These are phyloP conservation scores for Triplophysa bombifrons DNA, from an alignment of 2,797 vertebrate genomes.

Conservation along the genomic window DNA sequence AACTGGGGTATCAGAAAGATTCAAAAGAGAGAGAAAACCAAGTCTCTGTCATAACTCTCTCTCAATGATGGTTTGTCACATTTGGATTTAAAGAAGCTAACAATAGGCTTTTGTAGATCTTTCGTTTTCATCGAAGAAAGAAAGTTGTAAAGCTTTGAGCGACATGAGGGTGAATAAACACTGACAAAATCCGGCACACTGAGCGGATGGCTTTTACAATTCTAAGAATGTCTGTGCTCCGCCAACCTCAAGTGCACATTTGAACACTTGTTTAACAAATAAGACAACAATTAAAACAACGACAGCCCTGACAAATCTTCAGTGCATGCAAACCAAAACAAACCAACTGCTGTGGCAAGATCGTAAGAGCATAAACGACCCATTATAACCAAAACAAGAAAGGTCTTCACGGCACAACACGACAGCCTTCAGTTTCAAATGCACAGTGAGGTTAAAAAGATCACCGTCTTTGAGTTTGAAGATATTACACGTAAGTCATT, in stretches of 20 bases:
- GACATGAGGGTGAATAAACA: not conserved
- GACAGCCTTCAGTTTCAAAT: not conserved
- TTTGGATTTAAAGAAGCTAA: not conserved
- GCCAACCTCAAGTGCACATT: constrained; percentile 53
- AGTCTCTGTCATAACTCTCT: too few relatives aligned
- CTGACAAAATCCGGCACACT: constrained; percentile 4
- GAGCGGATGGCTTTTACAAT: not conserved
- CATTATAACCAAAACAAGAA: constrained; percentile 12
- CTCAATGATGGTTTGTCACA: not conserved
- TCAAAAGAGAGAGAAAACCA: not conserved
- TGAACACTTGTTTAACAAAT: constrained; percentile 57
- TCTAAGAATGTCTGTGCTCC: constrained; percentile 26
- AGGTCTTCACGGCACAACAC: not conserved
- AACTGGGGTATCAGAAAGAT: constrained; percentile 34
- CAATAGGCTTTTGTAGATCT: not conserved
- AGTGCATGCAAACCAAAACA: constrained; percentile 22
- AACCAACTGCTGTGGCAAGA: constrained; percentile 29
- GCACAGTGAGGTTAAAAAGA: not conserved
- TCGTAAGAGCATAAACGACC: not conserved
- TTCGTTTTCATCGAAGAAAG: not conserved
- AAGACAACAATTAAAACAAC: constrained; percentile 38
- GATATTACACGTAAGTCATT: not conserved
- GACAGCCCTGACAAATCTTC: constrained; percentile 40
- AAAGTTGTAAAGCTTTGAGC: not conserved
- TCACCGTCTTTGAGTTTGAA: not conserved